A percentile compares a stretch with the other conserved stretches of the same genome.
phyloP scores from a whole-genome alignment of 2,888 invertebrate genomes.

The Dioctria rufipes region DNA sequence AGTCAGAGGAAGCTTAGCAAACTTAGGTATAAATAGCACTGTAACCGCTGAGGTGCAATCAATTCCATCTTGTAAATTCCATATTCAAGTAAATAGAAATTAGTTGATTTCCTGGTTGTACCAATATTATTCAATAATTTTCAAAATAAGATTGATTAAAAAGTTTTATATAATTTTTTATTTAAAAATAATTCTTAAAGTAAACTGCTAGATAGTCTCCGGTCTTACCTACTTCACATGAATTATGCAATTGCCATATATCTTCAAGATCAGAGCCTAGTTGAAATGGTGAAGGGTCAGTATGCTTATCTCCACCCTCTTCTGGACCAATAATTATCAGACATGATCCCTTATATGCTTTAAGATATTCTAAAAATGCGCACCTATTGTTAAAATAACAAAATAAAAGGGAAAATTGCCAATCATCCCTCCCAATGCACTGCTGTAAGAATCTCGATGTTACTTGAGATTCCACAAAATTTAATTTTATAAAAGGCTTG shows the following conservation, averaged over 20 bases:
- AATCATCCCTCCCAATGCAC: slow-evolving; percentile 67
- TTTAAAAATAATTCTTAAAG: slow-evolving; percentile 62
- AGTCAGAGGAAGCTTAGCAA: slow-evolving; percentile 94
- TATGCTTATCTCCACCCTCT: slow-evolving; percentile 76
- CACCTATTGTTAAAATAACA: slow-evolving; percentile 85
- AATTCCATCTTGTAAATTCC: slow-evolving; percentile 94
- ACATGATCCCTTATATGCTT: slow-evolving; percentile 76
- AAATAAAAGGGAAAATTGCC: slow-evolving; percentile 77
- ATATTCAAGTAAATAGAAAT: slow-evolving; percentile 87
- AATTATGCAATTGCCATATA: slow-evolving; percentile 74
- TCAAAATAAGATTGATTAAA: background rate
- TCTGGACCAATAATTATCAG: slow-evolving; percentile 84
- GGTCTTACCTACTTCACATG: slow-evolving; percentile 76
- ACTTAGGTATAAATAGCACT: slow-evolving; percentile 92
- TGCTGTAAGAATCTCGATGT: slow-evolving; percentile 70
- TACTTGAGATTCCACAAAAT: slow-evolving; percentile 72
- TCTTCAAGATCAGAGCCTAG: slow-evolving; percentile 71
- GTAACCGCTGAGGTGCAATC: slow-evolving; percentile 96
- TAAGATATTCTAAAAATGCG: slow-evolving; percentile 80
- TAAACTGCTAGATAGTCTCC: slow-evolving; percentile 80
- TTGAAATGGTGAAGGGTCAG: slow-evolving; percentile 81
- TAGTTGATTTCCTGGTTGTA: slow-evolving; percentile 65
- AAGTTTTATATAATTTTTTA: slow-evolving; percentile 4
- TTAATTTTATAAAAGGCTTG: slow-evolving; percentile 79
- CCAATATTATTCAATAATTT: background rate